Conservation (phyloP, 2,888 invertebrate species). For the Drosophila aldrichi region DNA sequence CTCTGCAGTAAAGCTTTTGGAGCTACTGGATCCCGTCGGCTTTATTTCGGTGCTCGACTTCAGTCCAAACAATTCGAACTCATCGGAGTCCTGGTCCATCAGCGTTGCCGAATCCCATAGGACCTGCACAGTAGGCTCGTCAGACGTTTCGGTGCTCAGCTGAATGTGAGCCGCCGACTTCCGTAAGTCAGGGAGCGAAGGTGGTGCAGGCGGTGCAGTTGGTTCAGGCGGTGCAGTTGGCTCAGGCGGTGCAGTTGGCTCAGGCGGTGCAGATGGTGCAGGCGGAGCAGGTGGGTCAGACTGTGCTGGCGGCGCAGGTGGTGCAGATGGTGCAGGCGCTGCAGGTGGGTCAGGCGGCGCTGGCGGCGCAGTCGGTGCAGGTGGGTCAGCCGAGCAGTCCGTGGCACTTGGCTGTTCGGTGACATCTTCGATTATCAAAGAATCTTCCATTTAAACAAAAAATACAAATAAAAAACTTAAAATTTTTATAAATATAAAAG, state of each 20-base stretch:
- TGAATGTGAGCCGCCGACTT: not conserved
- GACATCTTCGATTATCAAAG: not conserved
- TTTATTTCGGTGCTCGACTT: not conserved
- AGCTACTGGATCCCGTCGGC: not conserved
- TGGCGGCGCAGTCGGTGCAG: too few species aligned
- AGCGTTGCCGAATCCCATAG: not conserved
- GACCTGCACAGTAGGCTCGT: not conserved
- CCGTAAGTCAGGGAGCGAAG: fast-evolving
- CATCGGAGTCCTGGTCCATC: not conserved
- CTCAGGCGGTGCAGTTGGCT: fast-evolving
- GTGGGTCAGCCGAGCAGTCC: not conserved
- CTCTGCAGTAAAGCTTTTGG: not conserved
- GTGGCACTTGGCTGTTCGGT: not conserved
- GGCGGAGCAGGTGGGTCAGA: too few species aligned
- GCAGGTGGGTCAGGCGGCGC: fast-evolving
- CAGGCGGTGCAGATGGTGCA: fast-evolving
- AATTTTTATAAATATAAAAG: conserved; percentile 7
- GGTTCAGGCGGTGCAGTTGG: too few species aligned
- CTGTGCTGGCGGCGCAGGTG: too few species aligned
- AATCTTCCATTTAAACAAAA: conserved; percentile 11
- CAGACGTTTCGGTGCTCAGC: not conserved
- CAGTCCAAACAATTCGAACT: not conserved
- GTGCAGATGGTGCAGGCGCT: fast-evolving
- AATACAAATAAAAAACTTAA: not conserved
- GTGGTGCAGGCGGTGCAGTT: fast-evolving